Evolutionary conservation across 1,140 invertebrate genomes (phyloP), one percentile per base, ranked within the genome.

Genomic region (Hyposmocoma kahamanoa): DNA sequence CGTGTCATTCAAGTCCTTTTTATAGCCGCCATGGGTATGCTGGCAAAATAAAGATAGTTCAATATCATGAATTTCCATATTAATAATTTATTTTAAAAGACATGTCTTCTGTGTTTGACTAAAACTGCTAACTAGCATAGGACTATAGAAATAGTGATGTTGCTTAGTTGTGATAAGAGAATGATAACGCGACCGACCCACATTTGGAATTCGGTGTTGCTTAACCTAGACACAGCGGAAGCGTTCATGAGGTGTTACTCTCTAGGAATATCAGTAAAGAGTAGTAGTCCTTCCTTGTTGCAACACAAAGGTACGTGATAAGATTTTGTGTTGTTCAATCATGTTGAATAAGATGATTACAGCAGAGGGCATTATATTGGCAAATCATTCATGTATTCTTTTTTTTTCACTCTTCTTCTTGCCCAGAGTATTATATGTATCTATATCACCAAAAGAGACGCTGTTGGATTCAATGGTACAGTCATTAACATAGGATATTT

Each of bases 211-310:
- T 60, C 57, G 56, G 48, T 52, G 53, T 67, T 69, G 59, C 67
- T 50, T 63, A 68, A 71, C 50, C 59, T 62, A 45, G 54, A 61
- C 67, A 59, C 59, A 59, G 13, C 46, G 48, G 45, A 59, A 48
- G 45, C 45, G n/a, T 38, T 15, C 13, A 8, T 9, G n/a, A 38
- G 34, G 34, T 17, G 34, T 13, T 17, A 15, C 34, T n/a, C n/a
- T n/a, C n/a, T n/a, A n/a, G n/a, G n/a, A n/a, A n/a, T n/a, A n/a
- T n/a, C n/a, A n/a, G n/a, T n/a, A n/a, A n/a, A n/a, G n/a, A n/a
- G n/a, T n/a, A n/a, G n/a, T n/a, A n/a, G n/a, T n/a, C n/a, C n/a
- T n/a, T n/a, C n/a, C n/a, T n/a, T n/a, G n/a, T n/a, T n/a, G n/a
- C n/a, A n/a, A n/a, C n/a, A n/a, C n/a, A n/a, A n/a, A n/a, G n/a